Evolutionary conservation across 1,140 invertebrate species (phyloP).

Genomic region (Pristionchus pacificus): DNA sequence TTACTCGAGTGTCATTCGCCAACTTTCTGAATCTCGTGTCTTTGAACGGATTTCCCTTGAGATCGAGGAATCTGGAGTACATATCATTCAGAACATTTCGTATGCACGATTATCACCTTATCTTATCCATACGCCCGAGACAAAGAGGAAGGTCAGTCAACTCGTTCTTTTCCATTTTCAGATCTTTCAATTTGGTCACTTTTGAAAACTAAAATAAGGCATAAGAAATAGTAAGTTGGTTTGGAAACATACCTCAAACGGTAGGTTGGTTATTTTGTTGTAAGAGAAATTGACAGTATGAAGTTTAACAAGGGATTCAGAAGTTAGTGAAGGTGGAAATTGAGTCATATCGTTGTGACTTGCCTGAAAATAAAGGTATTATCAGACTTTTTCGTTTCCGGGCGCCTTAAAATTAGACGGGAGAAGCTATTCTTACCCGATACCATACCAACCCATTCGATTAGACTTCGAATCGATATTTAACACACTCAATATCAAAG

Average conservation of each 20-base stretch:
- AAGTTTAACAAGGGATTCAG: background rate
- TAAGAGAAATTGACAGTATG: background rate
- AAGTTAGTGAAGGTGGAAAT: background rate
- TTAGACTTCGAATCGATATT: too few relatives aligned
- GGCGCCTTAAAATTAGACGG: too few relatives aligned
- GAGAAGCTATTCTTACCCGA: too few relatives aligned
- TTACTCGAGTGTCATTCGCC: conserved; percentile 29
- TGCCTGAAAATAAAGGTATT: background rate
- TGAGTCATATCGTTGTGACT: background rate
- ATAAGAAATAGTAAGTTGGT: background rate
- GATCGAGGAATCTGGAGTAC: conserved; percentile 6
- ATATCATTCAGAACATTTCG: background rate
- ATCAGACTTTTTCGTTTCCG: background rate
- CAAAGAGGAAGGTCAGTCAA: background rate
- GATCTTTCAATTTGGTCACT: background rate
- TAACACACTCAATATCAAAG: too few relatives aligned
- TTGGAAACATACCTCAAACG: background rate
- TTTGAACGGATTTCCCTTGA: conserved; percentile 26
- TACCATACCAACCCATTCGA: too few relatives aligned
- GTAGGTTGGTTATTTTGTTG: background rate
- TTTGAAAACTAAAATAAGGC: background rate
- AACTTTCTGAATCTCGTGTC: conserved; percentile 29
- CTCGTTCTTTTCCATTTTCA: background rate
- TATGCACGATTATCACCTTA: conserved; percentile 12
- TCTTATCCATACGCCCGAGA: conserved; percentile 18